Base-by-base conservation (phyloP, 1,140 invertebrate species). In the Heliconius hewitsoni region DNA sequence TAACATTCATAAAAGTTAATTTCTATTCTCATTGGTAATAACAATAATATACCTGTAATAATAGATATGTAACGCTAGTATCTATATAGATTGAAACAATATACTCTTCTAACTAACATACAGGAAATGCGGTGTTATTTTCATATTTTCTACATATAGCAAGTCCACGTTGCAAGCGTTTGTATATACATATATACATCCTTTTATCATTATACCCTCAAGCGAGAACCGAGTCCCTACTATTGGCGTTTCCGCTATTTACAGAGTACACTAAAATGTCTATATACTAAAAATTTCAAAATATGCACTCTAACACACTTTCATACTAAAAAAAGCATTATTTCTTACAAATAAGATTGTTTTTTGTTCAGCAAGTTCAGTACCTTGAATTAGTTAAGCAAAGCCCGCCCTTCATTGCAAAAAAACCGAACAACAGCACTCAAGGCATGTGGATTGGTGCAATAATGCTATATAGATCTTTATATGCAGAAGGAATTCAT, bases 371-470 rank as follows among this genome's bases (percentile, higher is more conserved):
- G 66, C 37, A 77, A 50, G 46, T 19, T 23, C 19, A 27, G 19
- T 66, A n/a, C 66, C 30, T 52, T 71, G 55, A 75, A 71, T 19
- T 71, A 57, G 46, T 73, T 76, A 73, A 52, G 27, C 19, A 30
- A 73, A 78, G 73, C 52, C 83, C 84, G 82, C 84, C 84, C 81
- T 85, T 81, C 76, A 55, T 80, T 82, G 84, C 83, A 84, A 85
- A 85, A 85, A 85, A 83, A 78, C 78, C 71, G 77, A 73, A 75
- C 52, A 70, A 77, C 73, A 81, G 77, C 77, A 80, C 73, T 74
- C 39, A 80, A 82, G 82, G 82, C 74, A 82, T 80, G 81, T 82
- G 80, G 79, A 85, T 85, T 85, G 84, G 84, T 84, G 82, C 84
- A 85, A 82, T 79, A 82, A 82, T 80, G 80, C 76, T 76, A 78